Base-by-base conservation (phyloP, 2,888 invertebrate species). In the Myathropa florea region DNA sequence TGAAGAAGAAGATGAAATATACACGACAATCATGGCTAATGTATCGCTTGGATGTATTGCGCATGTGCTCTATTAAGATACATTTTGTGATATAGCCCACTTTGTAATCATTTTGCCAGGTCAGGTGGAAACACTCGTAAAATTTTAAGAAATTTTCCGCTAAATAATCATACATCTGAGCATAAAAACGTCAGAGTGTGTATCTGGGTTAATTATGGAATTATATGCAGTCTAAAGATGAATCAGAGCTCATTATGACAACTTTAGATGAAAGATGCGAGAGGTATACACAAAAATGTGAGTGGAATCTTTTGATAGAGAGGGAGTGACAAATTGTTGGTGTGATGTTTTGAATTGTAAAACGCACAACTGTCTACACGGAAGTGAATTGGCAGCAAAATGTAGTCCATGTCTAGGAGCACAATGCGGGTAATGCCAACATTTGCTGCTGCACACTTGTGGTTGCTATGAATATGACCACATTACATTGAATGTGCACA, bases 91-190 rank as follows among this genome's bases (percentile, higher is more conserved):
- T 4, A 55, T 2, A 55, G 21, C 26, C 14, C 18, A n/a, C n/a
- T 64, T 14, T 3, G 53, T 36, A 65, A 30, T 63, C 39, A 33
- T 4, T 14, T 3, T 23, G 26, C 65, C 68, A 65, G 79, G 83
- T 83, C 79, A 73, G 73, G 59, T 83, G 73, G 73, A 79, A 79
- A 79, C 64, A 23, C 24, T 57, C 57, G 23, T 26, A 26, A 79
- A 83, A 67, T 63, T 21, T 61, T 63, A 18, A 57, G 55, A 72
- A 77, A 77, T 23, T 70, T 59, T 30, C 24, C 46, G 30, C n/a
- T 21, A 18, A 24, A 36, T n/a, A 67, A 21, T 4, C 18, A 65
- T 7, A 26, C 21, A 59, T n/a, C 26, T 14, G 14, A 12, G 55
- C 68, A 9, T 57, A 3, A 23, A 21, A 46, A 18, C 3, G 4